Evolutionary conservation across 2,113 vertebrate species (phyloP), one percentile per base, ranked within the genome.

Genomic region (Fukomys damarensis): DNA sequence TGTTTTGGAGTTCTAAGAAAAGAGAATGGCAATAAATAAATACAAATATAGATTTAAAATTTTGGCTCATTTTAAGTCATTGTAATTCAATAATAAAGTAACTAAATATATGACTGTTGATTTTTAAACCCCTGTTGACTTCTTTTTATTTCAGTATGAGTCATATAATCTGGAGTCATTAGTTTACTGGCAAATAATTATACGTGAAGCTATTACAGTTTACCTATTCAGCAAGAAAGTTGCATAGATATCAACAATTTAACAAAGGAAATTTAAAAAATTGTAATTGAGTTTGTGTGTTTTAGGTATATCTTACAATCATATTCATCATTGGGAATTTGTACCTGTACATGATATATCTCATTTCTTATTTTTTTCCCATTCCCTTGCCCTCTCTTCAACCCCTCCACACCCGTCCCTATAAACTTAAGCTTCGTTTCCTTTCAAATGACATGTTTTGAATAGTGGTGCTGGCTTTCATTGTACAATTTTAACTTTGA

Each of bases 101-200:
- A 49, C 28, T 89, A 76, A 91, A 84, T 90, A 83, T 88, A 93
- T 76, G 52, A 54, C 35, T 10, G 24, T 77, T 94, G 56, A 79
- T 80, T 95, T 97, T 79, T 84, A 93, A 95, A 63, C 13, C 13
- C 58, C 66, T 10, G 0, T 52, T 93, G 38, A 93, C 41, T 94
- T 93, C 30, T 77, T 95, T 93, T 68, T 66, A 59, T 81, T 81
- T 72, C 43, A 32, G 2, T 32, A 14, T 95, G 93, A 95, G 32
- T 56, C 30, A 22, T 92, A 17, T 84, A 54, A 66, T 84, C 80
- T 70, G 32, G 32, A 46, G 61, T 81, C 20, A 76, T 54, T 89
- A 85, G 68, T 86, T 93, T 84, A 41, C 63, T 92, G 80, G 89
- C 91, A 85, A 96, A 95, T 93, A 84, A 93, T 87, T 96, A 85